Percentiles rank a stretch among this genome's conserved stretches.
phyloP scores from a whole-genome alignment of 2,888 invertebrate species.

The Drosophila phalerata region DNA sequence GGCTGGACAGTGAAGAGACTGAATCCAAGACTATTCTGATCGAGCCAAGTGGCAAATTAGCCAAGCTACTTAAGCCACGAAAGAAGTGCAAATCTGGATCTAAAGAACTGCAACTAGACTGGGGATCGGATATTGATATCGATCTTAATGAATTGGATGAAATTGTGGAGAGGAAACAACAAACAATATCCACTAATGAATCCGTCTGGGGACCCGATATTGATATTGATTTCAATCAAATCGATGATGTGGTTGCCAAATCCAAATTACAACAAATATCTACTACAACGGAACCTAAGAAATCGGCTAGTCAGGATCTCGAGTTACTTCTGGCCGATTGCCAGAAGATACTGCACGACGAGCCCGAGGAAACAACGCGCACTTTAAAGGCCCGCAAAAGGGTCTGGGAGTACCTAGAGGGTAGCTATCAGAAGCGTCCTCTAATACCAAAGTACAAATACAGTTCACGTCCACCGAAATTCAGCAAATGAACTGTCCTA shows the following conservation, averaged over 20 bases:
- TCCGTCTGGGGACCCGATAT: conserved; percentile 50
- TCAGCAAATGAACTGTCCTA: conserved; percentile 2
- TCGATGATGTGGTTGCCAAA: conserved; percentile 47
- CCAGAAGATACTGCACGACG: conserved; percentile 47
- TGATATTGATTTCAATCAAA: conserved; percentile 54
- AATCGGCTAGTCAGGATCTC: conserved; percentile 26
- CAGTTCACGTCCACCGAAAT: neutral
- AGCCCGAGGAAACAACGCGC: conserved; percentile 33
- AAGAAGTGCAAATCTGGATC: neutral
- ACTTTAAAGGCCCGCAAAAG: conserved; percentile 52
- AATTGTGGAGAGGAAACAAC: conserved; percentile 5
- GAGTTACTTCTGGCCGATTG: conserved; percentile 47
- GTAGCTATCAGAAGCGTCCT: conserved; percentile 49
- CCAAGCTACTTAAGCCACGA: conserved; percentile 50
- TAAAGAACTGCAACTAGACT: conserved; percentile 22
- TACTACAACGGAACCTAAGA: neutral
- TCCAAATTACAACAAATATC: neutral
- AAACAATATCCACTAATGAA: neutral
- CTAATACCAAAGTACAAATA: conserved; percentile 59
- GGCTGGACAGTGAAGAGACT: conserved; percentile 49
- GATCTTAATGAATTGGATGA: conserved; percentile 42
- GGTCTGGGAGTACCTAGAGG: conserved; percentile 48
- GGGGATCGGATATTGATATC: conserved; percentile 50
- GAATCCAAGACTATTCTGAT: conserved; percentile 67
- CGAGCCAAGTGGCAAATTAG: conserved; percentile 76